These are phyloP conservation scores for Ornithoptera alexandrae DNA, from an alignment of 2,888 invertebrate genomes.

Conservation along the genomic window DNA sequence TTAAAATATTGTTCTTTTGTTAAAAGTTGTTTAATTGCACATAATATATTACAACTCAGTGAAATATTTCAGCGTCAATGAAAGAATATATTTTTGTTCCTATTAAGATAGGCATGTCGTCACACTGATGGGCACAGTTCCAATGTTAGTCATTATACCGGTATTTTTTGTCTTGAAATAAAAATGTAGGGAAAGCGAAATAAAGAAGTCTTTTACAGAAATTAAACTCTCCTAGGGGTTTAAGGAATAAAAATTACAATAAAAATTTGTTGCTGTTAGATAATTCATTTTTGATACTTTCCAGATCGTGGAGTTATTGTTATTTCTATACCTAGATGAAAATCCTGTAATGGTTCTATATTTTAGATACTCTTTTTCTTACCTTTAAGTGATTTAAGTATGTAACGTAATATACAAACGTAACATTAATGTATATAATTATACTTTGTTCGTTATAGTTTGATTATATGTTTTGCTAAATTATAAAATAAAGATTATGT, in stretches of 20 bases:
- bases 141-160: slow-evolving; percentile 11
- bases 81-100: slow-evolving; percentile 10
- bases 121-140: slow-evolving; percentile 20
- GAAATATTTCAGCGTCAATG: neutral
- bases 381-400: too few species aligned
- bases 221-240: too few species aligned
- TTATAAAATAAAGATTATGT: neutral
- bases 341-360: too few species aligned
- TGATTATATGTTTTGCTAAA: neutral
- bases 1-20: too few species aligned
- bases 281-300: too few species aligned
- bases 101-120: slow-evolving; percentile 12
- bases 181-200: neutral
- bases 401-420: neutral
- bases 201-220: neutral
- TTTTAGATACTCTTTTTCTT: too few species aligned
- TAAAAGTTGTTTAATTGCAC: too few species aligned
- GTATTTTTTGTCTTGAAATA: neutral
- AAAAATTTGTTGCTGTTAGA: too few species aligned
- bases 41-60: too few species aligned
- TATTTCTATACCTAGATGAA: too few species aligned
- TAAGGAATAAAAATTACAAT: too few species aligned
- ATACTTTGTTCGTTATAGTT: neutral
- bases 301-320: too few species aligned
- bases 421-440: neutral